Percentiles rank a stretch among this genome's conserved stretches.
phyloP scores from a whole-genome alignment of 2,797 vertebrate genomes.

The Tauraco hartlaubi region DNA sequence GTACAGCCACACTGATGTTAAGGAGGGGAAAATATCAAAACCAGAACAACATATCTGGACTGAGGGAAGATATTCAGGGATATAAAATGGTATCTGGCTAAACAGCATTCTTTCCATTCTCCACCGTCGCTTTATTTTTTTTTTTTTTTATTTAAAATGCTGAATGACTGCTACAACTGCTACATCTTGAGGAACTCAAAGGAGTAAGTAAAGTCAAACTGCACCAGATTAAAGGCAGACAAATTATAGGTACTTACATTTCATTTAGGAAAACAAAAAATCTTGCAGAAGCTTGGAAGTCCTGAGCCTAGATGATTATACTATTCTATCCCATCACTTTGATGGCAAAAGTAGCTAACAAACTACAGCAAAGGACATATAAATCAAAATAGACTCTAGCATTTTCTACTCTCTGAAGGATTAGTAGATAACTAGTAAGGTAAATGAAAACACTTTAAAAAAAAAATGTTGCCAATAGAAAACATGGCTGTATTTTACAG shows the following conservation, averaged over 20 bases:
- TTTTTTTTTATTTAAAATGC: background rate
- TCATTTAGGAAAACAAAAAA: background rate
- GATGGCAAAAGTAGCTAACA: background rate
- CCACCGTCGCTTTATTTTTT: fast-evolving
- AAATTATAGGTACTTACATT: background rate
- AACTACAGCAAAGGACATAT: background rate
- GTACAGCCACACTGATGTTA: background rate
- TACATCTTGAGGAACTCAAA: background rate
- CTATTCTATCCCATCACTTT: background rate
- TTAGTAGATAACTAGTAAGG: background rate
- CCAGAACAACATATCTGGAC: background rate
- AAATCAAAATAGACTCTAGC: background rate
- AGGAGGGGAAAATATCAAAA: background rate
- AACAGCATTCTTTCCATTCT: background rate
- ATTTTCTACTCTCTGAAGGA: background rate
- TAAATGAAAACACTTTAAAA: background rate
- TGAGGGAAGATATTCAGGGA: background rate
- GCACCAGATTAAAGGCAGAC: background rate
- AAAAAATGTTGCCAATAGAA: background rate
- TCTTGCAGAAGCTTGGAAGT: background rate
- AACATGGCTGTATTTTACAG: background rate
- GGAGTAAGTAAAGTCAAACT: background rate
- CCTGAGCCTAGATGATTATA: background rate
- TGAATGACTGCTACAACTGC: background rate
- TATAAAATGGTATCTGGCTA: background rate